Evolutionary conservation across 2,888 invertebrate species (phyloP), one percentile per base, ranked within the genome.

Genomic region (Trachelus troglodyta): DNA sequence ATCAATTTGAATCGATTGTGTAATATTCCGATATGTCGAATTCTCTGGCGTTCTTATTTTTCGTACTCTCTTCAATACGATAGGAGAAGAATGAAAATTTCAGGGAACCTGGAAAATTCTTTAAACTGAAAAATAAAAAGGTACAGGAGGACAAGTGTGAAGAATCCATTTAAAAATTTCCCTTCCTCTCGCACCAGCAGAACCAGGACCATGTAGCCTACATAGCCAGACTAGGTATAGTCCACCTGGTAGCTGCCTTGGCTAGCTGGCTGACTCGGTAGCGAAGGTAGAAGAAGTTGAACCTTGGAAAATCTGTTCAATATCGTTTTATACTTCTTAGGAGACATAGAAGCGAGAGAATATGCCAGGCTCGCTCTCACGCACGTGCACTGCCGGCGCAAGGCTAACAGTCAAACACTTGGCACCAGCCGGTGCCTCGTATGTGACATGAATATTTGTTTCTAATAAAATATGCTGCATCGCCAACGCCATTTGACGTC

Each of bases 381-480:
- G 89, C 90, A 90, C 90, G 90, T 90, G 90, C 89, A 88, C 85
- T 85, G 85, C 79, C 23, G 40, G 40, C 40, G 40, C 23, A 23
- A 84, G 89, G 89, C 88, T 90, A 90, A 89, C 90, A 91, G 89
- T 91, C 90, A 90, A 91, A 90, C 91, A 91, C 91, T 91, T 91
- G 90, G 91, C 91, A 90, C 91, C 91, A 91, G 89, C 91, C 89
- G 91, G 90, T 83, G 87, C 90, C 89, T 82, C 87, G 87, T 90
- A 91, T 91, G 91, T 91, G 91, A 91, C 91, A 90, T 91, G 91
- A 91, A 91, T 91, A 91, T 91, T 91, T 90, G 91, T 90, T 90
- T 91, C 90, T 91, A 90, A 91, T 91, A 91, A 91, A 90, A 91
- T 91, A 91, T 89, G 90, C 90, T 85, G 88, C 86, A 85, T 87